A percentile compares a stretch with the other conserved stretches of the same genome.
Conservation (phyloP, 2,113 vertebrate species). For the Erpornis zantholeuca region DNA sequence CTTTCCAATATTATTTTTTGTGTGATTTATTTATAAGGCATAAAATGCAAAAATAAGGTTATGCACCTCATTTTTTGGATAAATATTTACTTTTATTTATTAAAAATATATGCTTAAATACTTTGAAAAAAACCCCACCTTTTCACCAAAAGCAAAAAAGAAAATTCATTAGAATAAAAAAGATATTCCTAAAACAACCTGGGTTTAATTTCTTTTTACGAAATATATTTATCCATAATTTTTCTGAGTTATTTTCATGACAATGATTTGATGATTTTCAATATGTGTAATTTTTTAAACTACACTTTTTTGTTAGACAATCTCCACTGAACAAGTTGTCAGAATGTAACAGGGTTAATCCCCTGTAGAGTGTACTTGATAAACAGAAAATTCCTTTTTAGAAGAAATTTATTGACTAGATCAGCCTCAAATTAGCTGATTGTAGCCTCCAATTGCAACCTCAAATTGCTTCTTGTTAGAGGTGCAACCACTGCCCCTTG, state of each 20-base stretch:
- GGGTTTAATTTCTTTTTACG: fast-evolving
- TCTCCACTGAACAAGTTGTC: background rate
- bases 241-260: background rate
- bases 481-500: background rate
- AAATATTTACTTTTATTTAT: background rate
- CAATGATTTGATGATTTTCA: background rate
- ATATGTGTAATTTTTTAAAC: background rate
- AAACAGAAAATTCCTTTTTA: background rate
- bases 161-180: background rate
- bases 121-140: background rate
- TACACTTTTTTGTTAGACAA: background rate
- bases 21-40: background rate
- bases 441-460: no score
- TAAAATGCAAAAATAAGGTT: background rate
- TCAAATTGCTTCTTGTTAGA: background rate
- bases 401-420: background rate
- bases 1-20: background rate
- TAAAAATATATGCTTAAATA: background rate
- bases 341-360: background rate
- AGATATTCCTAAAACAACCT: fast-evolving
- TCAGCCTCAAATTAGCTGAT: background rate
- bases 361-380: background rate
- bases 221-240: background rate
- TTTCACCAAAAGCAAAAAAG: background rate
- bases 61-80: background rate